Evolutionary conservation across 2,797 vertebrate genomes (phyloP).

Genomic region (Chaunax sp.): DNA sequence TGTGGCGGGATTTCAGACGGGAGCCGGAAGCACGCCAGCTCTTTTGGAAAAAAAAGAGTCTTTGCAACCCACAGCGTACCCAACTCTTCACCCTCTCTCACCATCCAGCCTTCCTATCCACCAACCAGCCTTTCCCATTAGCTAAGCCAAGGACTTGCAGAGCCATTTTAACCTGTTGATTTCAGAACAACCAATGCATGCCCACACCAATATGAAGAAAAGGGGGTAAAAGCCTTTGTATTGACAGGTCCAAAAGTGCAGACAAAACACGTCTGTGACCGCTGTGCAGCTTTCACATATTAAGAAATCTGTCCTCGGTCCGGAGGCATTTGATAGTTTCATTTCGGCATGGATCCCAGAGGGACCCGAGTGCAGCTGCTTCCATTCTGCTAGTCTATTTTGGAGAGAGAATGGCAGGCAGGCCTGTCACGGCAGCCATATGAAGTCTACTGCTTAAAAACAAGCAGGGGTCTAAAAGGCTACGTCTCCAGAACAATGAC

Average conservation of each 20-base stretch:
- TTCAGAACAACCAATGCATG: conserved; percentile 42
- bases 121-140: conserved; percentile 42
- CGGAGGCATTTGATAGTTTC: conserved; percentile 80
- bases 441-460: conserved; percentile 64
- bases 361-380: conserved; percentile 79
- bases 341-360: conserved; percentile 76
- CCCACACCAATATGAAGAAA: conserved; percentile 33
- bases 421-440: conserved; percentile 63
- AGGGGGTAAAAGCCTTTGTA: conserved; percentile 37
- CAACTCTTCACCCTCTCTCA: conserved; percentile 41
- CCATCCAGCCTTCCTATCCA: conserved; percentile 39
- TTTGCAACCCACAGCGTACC: conserved; percentile 32
- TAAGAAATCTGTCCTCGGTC: conserved; percentile 81
- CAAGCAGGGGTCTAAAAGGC: conserved; percentile 57
- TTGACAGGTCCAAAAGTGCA: conserved; percentile 67
- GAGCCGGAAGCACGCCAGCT: conserved; percentile 61
- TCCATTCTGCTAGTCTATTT: conserved; percentile 76
- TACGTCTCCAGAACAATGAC: conserved; percentile 46
- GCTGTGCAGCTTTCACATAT: conserved; percentile 78
- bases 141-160: conserved; percentile 53
- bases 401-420: conserved; percentile 63
- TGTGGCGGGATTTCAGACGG: conserved; percentile 71
- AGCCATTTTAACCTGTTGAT: conserved; percentile 68
- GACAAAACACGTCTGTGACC: conserved; percentile 81
- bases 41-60: conserved; percentile 43